Evolutionary conservation across 1,140 invertebrate species (phyloP).

Genomic region (Antheraea pernyi): DNA sequence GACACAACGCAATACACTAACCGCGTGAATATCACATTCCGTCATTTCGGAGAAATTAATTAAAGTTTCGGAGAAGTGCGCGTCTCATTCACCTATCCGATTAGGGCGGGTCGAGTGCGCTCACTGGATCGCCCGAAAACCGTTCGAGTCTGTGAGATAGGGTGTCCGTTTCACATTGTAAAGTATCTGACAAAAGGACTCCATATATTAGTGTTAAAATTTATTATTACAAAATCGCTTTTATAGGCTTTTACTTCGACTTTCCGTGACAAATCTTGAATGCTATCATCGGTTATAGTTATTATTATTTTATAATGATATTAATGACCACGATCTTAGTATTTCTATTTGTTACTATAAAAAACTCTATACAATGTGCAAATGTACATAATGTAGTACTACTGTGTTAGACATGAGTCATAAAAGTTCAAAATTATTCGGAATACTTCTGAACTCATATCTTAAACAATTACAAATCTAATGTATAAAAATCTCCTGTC

Average conservation of each 20-base stretch:
- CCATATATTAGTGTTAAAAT: conserved; percentile 13
- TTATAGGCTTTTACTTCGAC: background rate
- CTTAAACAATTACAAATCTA: too few relatives aligned
- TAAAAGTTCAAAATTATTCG: too few relatives aligned
- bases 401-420: too few relatives aligned
- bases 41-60: conserved; percentile 64
- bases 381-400: too few relatives aligned
- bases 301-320: too few relatives aligned
- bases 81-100: conserved; percentile 53
- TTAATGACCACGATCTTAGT: too few relatives aligned
- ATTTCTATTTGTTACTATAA: too few relatives aligned
- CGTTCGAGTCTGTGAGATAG: conserved; percentile 12
- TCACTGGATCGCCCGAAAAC: conserved; percentile 8
- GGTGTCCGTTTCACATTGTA: conserved; percentile 31
- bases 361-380: too few relatives aligned
- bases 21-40: conserved; percentile 35
- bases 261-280: background rate
- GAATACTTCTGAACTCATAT: too few relatives aligned
- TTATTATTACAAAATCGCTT: background rate
- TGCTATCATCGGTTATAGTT: too few relatives aligned
- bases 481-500: too few relatives aligned
- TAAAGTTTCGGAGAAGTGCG: conserved; percentile 54
- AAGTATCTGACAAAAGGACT: conserved; percentile 20
- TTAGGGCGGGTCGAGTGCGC: conserved; percentile 35
- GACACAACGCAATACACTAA: conserved; percentile 47